These are phyloP conservation scores for Tetheella fluctuosa DNA, from an alignment of 2,888 invertebrate species.

Conservation along the genomic window DNA sequence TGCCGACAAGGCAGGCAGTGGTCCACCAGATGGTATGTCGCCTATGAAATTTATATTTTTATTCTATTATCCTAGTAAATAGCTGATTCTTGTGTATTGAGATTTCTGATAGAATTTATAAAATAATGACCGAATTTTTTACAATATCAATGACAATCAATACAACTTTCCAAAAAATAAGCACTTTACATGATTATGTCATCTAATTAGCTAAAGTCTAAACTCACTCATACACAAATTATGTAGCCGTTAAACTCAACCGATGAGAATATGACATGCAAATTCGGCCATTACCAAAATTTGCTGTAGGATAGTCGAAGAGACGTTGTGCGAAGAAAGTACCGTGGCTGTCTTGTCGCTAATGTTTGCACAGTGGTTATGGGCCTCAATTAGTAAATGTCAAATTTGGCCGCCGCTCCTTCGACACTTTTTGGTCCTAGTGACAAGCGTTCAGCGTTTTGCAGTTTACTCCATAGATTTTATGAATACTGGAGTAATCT, in stretches of 20 bases:
- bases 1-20: too few species aligned
- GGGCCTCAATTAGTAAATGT: slow-evolving; percentile 55
- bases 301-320: slow-evolving; percentile 18
- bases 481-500: too few species aligned
- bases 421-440: slow-evolving; percentile 14
- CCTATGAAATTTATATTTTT: too few species aligned
- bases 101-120: too few species aligned
- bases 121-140: too few species aligned
- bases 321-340: slow-evolving; percentile 9
- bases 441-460: slow-evolving; percentile 20
- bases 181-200: too few species aligned
- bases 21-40: too few species aligned
- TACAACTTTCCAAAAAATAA: too few species aligned
- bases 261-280: slow-evolving; percentile 12
- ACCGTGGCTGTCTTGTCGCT: slow-evolving; percentile 18
- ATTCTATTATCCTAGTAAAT: too few species aligned
- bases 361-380: slow-evolving; percentile 45
- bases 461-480: background rate
- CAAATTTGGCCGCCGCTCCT: slow-evolving; percentile 57
- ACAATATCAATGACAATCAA: too few species aligned
- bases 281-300: slow-evolving; percentile 20
- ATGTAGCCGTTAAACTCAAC: background rate
- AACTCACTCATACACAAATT: background rate
- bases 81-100: too few species aligned
- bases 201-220: background rate